These are phyloP conservation scores for Blastomussa wellsi DNA, from an alignment of 92 coral and sea anemone species.

Conservation along the genomic window DNA sequence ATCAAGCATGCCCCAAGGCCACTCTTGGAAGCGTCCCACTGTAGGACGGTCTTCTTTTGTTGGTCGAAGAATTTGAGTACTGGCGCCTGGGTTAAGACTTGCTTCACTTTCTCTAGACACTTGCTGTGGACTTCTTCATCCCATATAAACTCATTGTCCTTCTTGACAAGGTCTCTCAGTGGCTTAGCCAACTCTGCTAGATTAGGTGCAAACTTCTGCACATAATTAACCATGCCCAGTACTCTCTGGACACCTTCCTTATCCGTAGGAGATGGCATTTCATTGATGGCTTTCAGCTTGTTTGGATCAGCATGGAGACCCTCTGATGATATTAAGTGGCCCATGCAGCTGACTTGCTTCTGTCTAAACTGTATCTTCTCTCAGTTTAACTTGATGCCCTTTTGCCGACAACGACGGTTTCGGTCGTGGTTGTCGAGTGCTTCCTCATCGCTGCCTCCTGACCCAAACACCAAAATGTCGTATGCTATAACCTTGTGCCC, in stretches of 20 bases:
- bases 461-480: slow-evolving; percentile 60
- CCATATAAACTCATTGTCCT: slow-evolving; percentile 61
- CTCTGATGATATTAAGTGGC: slow-evolving; percentile 7
- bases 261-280: slow-evolving; percentile 58
- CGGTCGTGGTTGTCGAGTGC: background rate
- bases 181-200: slow-evolving; percentile 49
- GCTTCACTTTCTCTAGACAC: slow-evolving; percentile 39
- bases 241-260: too few species aligned
- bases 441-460: slow-evolving; percentile 45
- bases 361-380: slow-evolving; percentile 45
- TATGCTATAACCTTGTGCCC: slow-evolving; percentile 66
- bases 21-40: too few species aligned
- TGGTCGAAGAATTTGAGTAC: slow-evolving; percentile 49
- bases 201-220: slow-evolving; percentile 59
- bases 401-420: slow-evolving; percentile 1
- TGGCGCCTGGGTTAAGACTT: slow-evolving; percentile 51
- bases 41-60: too few species aligned
- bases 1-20: too few species aligned
- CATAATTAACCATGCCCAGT: slow-evolving; percentile 59
- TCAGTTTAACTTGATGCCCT: slow-evolving; percentile 33
- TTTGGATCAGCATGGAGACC: slow-evolving; percentile 41
- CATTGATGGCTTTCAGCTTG: slow-evolving; percentile 46
- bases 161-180: slow-evolving; percentile 57
- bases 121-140: slow-evolving; percentile 45
- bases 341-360: slow-evolving; percentile 38